Evolutionary conservation across 2,113 vertebrate genomes (phyloP), one percentile per base, ranked within the genome.

Genomic region (Erpornis zantholeuca): DNA sequence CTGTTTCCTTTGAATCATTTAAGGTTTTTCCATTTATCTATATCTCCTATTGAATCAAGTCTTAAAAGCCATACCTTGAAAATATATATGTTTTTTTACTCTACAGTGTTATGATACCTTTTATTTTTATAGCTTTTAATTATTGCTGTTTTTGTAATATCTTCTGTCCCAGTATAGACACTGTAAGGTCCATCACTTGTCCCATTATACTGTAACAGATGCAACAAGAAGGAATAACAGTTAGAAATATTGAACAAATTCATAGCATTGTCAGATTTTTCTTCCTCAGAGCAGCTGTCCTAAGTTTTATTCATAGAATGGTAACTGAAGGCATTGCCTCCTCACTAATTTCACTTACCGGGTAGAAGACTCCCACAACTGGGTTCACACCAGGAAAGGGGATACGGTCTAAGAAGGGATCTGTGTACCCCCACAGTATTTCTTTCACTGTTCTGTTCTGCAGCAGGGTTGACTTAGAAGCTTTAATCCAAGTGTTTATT

Each of bases 341-440:
- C 40, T 86, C 15, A 5, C 8, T 59, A 27, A 4, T 79, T 59
- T 70, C 79, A 97, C 98, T 97, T 95, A 99, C 99, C 38, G 98
- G 98, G 66, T 90, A 92, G 96, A 99, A 99, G 11, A 99, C 61
- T 42, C 99, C 99, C 33, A 99, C 2, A 3, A 9, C 60, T 1
- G 2, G 21, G 6, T 87, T 27, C 65, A 98, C 1, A n/a, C 4
- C 2, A 14, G 73, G 10, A 8, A 96, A 31, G 24, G 97, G 97
- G 31, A 98, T 17, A 36, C 78, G n/a, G 45, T 20, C 24, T 83
- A 98, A 73, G 86, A 99, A 95, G 13, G 99, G 98, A 91, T 99
- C 99, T 3, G 0, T 60, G 87, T 99, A 99, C 23, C 99, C 99
- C 99, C 99, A 99, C 38, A 99, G 91, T 12, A 99, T 6, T 78